Conservation (phyloP, 1,140 invertebrate species). For the Eriosoma lanigerum region DNA sequence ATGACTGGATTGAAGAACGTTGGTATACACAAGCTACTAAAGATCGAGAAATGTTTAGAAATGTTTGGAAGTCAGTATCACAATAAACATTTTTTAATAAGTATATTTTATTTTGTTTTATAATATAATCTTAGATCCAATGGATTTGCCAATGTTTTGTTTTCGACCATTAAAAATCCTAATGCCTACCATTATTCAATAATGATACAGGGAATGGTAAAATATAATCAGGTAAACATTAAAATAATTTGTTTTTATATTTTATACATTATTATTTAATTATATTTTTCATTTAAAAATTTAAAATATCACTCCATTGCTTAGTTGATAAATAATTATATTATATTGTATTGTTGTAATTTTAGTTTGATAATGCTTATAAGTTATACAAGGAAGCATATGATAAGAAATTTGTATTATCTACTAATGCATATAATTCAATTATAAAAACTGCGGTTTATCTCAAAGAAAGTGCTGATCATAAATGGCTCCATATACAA, state of each 20-base stretch:
- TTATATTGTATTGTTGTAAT: constrained; percentile 54
- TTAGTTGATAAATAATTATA: neutral
- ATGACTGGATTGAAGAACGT: constrained; percentile 74
- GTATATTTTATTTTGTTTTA: neutral
- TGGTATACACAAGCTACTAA: constrained; percentile 67
- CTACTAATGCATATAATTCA: constrained; percentile 68
- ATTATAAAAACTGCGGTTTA: constrained; percentile 66
- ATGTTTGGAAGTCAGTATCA: constrained; percentile 72
- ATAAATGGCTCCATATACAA: constrained; percentile 66
- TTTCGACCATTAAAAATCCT: constrained; percentile 58
- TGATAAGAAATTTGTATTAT: constrained; percentile 66
- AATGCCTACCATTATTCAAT: constrained; percentile 66
- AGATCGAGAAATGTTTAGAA: constrained; percentile 62
- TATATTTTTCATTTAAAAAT: too few relatives aligned
- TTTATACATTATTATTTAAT: too few relatives aligned
- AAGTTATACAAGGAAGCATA: constrained; percentile 69
- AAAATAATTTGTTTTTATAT: too few relatives aligned
- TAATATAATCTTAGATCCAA: constrained; percentile 58
- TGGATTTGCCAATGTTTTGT: constrained; percentile 61
- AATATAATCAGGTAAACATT: constrained; percentile 65
- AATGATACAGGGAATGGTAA: constrained; percentile 74
- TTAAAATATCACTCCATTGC: too few relatives aligned
- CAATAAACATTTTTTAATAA: too few relatives aligned
- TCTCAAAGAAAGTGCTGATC: constrained; percentile 66
- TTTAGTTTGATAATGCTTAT: constrained; percentile 66